These are phyloP conservation scores for Augochlora pura DNA, from an alignment of 1,140 invertebrate genomes.

Conservation along the genomic window DNA sequence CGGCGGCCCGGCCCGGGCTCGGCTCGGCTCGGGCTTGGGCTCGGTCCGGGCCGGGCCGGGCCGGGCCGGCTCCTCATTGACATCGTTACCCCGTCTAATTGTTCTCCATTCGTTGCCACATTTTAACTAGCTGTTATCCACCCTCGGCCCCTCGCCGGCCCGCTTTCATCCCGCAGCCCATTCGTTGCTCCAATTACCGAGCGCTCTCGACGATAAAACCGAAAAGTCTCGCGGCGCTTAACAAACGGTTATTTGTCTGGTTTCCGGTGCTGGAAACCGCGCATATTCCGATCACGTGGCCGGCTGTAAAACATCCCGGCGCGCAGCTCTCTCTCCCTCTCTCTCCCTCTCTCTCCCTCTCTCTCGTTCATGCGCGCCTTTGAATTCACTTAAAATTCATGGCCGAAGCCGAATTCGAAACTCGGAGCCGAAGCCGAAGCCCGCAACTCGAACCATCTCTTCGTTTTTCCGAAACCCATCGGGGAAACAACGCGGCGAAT, in stretches of 20 bases:
- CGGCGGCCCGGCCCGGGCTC: background rate
- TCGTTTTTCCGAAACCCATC: no score
- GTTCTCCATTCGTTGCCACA: background rate
- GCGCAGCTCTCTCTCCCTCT: no score
- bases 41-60: no score
- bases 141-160: no score
- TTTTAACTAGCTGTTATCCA: background rate
- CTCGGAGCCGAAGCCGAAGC: no score
- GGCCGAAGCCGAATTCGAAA: background rate
- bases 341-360: no score
- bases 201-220: background rate
- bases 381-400: slow-evolving; percentile 34
- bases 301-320: background rate
- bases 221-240: no score
- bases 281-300: background rate
- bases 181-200: slow-evolving; percentile 1
- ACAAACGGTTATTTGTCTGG: no score
- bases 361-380: background rate
- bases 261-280: background rate
- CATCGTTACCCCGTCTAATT: slow-evolving; percentile 18
- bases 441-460: background rate
- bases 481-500: background rate
- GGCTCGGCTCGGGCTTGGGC: background rate
- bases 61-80: background rate
- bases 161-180: background rate